phyloP scores from a whole-genome alignment of 2,113 vertebrate genomes.

The Hirundichthys speculiger region DNA sequence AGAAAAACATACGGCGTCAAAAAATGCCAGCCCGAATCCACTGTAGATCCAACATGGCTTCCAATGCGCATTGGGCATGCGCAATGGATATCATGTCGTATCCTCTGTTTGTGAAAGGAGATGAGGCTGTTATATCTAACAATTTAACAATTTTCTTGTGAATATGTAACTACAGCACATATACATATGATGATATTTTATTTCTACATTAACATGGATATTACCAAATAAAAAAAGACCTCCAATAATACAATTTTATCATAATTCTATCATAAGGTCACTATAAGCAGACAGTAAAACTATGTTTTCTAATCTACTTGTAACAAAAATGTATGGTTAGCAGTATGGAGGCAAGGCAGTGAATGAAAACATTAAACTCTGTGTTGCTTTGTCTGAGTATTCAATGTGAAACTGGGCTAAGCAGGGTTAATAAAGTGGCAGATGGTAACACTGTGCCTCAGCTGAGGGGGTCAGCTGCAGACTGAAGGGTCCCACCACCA shows the following conservation, averaged over 20 bases:
- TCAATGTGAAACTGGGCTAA: slow-evolving; percentile 53
- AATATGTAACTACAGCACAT: too few species aligned
- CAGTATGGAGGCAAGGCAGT: slow-evolving; percentile 4
- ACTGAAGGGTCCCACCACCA: background rate
- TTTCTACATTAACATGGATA: too few species aligned
- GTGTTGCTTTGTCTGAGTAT: slow-evolving; percentile 5
- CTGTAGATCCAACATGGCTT: slow-evolving; percentile 82
- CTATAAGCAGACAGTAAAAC: background rate
- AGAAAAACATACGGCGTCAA: slow-evolving; percentile 78
- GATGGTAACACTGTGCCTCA: slow-evolving; percentile 55
- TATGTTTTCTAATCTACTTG: background rate
- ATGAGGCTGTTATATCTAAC: background rate
- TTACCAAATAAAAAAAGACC: too few species aligned
- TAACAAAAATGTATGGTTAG: slow-evolving; percentile 4
- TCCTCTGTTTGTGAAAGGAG: too few species aligned
- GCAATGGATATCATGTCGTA: slow-evolving; percentile 58
- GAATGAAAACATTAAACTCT: slow-evolving; percentile 35
- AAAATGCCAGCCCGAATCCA: slow-evolving; percentile 73
- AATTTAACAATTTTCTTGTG: too few species aligned
- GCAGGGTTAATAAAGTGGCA: slow-evolving; percentile 58
- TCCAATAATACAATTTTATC: background rate
- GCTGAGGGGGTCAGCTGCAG: slow-evolving; percentile 1
- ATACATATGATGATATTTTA: too few species aligned
- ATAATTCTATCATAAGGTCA: background rate
- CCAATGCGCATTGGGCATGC: slow-evolving; percentile 77